Conservation (phyloP, 2,113 vertebrate species). For the Perognathus longimembris region DNA sequence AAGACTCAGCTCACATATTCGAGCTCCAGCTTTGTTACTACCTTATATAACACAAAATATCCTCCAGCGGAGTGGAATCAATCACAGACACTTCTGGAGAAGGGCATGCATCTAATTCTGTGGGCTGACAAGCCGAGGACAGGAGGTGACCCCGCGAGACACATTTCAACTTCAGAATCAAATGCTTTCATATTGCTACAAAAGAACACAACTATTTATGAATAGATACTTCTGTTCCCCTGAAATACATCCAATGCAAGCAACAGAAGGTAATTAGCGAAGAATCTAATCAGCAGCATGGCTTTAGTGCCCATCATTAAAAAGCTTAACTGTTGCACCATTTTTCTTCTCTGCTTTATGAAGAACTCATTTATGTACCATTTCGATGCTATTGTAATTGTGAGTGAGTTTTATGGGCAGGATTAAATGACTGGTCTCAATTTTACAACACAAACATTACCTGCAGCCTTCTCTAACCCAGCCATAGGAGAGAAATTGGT, state of each 20-base stretch:
- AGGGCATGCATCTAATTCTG: background rate
- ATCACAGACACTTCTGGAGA: background rate
- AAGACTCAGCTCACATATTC: background rate
- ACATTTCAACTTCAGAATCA: slow-evolving; percentile 42
- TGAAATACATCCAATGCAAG: slow-evolving; percentile 76
- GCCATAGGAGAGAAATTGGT: slow-evolving; percentile 38
- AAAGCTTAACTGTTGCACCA: slow-evolving; percentile 73
- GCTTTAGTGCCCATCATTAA: slow-evolving; percentile 82
- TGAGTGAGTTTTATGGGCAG: slow-evolving; percentile 69
- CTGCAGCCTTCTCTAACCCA: slow-evolving; percentile 68
- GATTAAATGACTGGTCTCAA: slow-evolving; percentile 81
- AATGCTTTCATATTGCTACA: slow-evolving; percentile 48
- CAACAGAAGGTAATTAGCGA: slow-evolving; percentile 83
- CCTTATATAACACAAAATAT: background rate
- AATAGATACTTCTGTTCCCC: slow-evolving; percentile 69
- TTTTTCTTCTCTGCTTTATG: slow-evolving; percentile 80
- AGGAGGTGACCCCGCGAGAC: background rate
- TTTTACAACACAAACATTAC: slow-evolving; percentile 77
- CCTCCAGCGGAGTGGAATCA: background rate
- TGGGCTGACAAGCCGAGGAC: background rate
- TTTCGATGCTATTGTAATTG: slow-evolving; percentile 77
- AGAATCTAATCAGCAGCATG: slow-evolving; percentile 82
- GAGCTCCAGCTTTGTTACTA: background rate
- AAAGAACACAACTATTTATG: slow-evolving; percentile 75
- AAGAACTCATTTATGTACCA: slow-evolving; percentile 75